Percentiles rank a stretch among this genome's conserved stretches.
These are phyloP conservation scores for Yasuhikotakia modesta DNA, from an alignment of 2,797 vertebrate genomes.

Conservation along the genomic window DNA sequence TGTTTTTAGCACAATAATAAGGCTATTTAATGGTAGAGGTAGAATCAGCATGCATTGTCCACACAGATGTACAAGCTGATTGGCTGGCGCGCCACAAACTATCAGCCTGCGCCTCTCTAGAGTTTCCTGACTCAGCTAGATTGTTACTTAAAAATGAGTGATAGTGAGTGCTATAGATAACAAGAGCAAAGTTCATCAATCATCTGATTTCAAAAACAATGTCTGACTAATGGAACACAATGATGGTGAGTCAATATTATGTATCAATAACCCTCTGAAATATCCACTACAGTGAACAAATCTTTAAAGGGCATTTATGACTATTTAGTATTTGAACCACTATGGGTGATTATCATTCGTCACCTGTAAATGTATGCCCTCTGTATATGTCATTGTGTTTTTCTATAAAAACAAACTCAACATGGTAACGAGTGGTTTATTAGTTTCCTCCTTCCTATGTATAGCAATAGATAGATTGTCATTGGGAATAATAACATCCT, in stretches of 20 bases:
- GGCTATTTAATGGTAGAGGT: no score
- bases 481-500: no score
- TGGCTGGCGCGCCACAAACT: no score
- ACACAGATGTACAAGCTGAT: no score
- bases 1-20: no score
- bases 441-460: background rate
- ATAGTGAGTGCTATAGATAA: no score
- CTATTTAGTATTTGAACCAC: background rate
- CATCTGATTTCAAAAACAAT: background rate
- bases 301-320: constrained; percentile 10
- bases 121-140: no score
- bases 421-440: background rate
- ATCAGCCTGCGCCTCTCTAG: no score
- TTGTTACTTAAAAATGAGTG: no score
- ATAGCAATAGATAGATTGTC: background rate
- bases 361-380: background rate
- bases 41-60: no score
- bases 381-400: background rate
- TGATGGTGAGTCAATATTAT: background rate
- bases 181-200: background rate
- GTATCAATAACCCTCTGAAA: background rate
- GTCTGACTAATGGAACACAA: background rate
- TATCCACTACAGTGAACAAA: background rate
- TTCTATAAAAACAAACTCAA: background rate
- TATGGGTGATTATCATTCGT: background rate